Evolutionary conservation across 2,113 vertebrate genomes (phyloP).

Genomic region (Carassius gibelio): DNA sequence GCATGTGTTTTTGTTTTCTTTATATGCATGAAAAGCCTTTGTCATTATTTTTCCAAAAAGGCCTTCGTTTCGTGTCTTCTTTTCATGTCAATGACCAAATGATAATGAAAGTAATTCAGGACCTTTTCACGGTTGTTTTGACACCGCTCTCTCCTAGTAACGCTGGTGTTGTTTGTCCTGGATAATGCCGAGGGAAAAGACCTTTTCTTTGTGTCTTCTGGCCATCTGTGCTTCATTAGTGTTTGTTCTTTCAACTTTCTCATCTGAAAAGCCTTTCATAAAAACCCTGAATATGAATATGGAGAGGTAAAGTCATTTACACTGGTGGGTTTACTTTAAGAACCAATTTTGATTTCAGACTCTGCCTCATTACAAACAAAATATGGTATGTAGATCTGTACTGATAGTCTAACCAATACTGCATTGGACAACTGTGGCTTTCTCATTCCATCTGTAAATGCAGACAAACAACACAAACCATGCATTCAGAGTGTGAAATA

Average conservation of each 20-base stretch:
- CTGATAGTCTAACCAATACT: neutral
- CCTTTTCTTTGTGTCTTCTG: conserved; percentile 5
- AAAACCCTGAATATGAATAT: neutral
- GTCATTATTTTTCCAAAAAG: neutral
- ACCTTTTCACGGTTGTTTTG: neutral
- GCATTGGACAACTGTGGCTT: neutral
- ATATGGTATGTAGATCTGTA: neutral
- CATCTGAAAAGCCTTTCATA: conserved; percentile 38
- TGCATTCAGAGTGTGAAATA: neutral
- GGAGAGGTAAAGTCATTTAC: neutral
- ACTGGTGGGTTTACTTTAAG: neutral
- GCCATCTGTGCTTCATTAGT: conserved; percentile 47
- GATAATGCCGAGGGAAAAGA: conserved; percentile 16
- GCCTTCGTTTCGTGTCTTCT: neutral
- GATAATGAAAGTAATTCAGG: neutral
- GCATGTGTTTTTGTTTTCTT: conserved; percentile 1
- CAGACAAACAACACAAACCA: neutral
- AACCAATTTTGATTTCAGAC: neutral
- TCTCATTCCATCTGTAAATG: neutral
- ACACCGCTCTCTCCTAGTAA: neutral
- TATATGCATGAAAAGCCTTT: neutral
- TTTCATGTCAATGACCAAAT: neutral
- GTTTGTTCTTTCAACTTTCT: conserved; percentile 26
- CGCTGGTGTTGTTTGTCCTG: neutral
- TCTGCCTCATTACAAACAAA: neutral